Conservation (phyloP, 2,888 invertebrate species). For the Thalpophila matura region DNA sequence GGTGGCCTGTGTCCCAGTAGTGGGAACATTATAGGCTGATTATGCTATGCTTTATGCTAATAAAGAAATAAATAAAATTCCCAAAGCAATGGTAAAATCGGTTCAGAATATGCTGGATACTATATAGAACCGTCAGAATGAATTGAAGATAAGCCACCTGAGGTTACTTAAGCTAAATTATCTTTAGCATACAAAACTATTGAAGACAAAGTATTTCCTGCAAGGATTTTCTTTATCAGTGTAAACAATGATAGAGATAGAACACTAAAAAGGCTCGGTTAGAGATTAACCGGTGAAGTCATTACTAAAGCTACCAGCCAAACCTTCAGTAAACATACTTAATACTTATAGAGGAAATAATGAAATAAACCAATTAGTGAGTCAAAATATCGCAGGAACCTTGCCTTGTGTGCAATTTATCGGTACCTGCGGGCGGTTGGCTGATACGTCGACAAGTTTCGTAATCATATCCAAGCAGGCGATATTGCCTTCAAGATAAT, state of each 20-base stretch:
- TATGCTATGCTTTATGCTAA: too few species aligned
- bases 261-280: constrained; percentile 22
- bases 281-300: constrained; percentile 20
- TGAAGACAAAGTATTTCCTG: constrained; percentile 19
- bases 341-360: constrained; percentile 31
- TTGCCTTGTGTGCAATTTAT: constrained; percentile 44
- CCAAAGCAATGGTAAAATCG: too few species aligned
- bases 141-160: not conserved
- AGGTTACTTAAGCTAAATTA: constrained; percentile 6
- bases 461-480: not conserved
- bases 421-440: constrained; percentile 17
- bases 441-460: constrained; percentile 25
- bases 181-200: constrained; percentile 14
- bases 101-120: too few species aligned
- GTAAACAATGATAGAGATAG: constrained; percentile 14
- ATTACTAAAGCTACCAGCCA: constrained; percentile 21
- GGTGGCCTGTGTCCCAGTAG: too few species aligned
- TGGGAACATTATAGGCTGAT: too few species aligned
- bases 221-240: constrained; percentile 41
- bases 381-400: constrained; percentile 22
- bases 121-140: too few species aligned
- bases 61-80: too few species aligned
- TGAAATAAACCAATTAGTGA: constrained; percentile 37
- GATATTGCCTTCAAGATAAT: not conserved
- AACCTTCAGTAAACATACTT: constrained; percentile 39